Evolutionary conservation across 2,113 vertebrate genomes (phyloP), one percentile per base, ranked within the genome.

Genomic region (Hypocryptadius cinnamomeus): DNA sequence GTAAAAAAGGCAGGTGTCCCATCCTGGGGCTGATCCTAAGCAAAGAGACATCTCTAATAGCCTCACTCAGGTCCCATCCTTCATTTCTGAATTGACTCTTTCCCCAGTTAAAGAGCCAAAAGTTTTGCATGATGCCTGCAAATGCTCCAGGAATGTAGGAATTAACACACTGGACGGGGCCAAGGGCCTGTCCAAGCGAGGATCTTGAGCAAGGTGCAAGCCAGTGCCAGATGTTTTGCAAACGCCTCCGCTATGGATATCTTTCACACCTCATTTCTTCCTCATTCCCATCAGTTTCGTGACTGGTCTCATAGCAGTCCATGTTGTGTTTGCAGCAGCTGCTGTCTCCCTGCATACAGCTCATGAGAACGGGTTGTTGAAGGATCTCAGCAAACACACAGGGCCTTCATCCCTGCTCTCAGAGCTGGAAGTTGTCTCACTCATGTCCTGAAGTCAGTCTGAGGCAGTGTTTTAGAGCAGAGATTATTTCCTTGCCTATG

Each of bases 181-280:
- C n/a, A 44, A 69, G 19, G 54, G 72, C 50, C 47, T 4, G 9
- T 83, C 60, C 69, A 78, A 90, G 56, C 3, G 31, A 68, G 35
- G 68, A 71, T 74, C 86, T 92, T 45, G 47, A 70, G 74, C 27
- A 70, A 89, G 50, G 76, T 50, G 17, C 35, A 71, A 87, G 51
- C 50, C 50, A 54, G 35, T n/a, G 39, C 50, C 91, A 95, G 81
- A 85, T 85, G 66, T 79, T 96, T 77, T 69, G 15, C 30, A 79
- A 91, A 82, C 18, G 10, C 42, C 53, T 79, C 70, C 6, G 1
- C 45, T 42, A 27, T 0, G 5, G 57, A 85, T 79, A 23, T 57
- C 74, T 81, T 72, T 77, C 61, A 82, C 84, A 87, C 59, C 70
- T 92, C 91, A 63, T 94, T 94, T 95, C 89, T 93, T 69, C 83